Conservation (phyloP, 2,113 vertebrate genomes). For the Nerophis lumbriciformis region DNA sequence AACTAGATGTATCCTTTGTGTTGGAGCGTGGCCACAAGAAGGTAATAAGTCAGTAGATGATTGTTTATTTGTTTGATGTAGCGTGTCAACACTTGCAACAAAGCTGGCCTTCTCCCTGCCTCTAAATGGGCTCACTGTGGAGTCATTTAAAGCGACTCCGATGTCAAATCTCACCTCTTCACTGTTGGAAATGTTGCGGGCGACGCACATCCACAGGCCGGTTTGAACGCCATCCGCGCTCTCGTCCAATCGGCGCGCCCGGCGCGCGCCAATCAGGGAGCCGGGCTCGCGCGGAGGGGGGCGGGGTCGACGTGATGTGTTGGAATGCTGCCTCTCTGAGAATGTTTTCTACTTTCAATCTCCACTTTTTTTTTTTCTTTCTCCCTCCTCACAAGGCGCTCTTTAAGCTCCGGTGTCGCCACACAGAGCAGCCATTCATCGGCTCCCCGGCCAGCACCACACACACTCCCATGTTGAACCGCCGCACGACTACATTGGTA, state of each 20-base stretch:
- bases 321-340: slow-evolving; percentile 70
- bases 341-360: slow-evolving; percentile 74
- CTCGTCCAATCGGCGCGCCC: slow-evolving; percentile 20
- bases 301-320: slow-evolving; percentile 30
- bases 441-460: slow-evolving; percentile 62
- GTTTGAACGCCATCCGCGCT: slow-evolving; percentile 28
- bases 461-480: slow-evolving; percentile 71
- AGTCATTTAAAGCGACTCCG: slow-evolving; percentile 60
- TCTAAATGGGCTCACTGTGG: slow-evolving; percentile 65
- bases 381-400: slow-evolving; percentile 74
- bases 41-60: slow-evolving; percentile 53
- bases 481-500: slow-evolving; percentile 61
- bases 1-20: background rate
- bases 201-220: slow-evolving; percentile 41
- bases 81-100: slow-evolving; percentile 65
- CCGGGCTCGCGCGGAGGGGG: slow-evolving; percentile 29
- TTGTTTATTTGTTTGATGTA: slow-evolving; percentile 72
- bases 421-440: slow-evolving; percentile 81
- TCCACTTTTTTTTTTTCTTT: slow-evolving; percentile 58
- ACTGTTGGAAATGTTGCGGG: slow-evolving; percentile 47
- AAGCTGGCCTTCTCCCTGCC: slow-evolving; percentile 58
- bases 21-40: slow-evolving; percentile 38
- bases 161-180: slow-evolving; percentile 69
- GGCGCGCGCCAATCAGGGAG: slow-evolving; percentile 20
- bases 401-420: slow-evolving; percentile 75